A percentile compares a stretch with the other conserved stretches of the same genome.
Evolutionary conservation across 2,888 invertebrate species (phyloP).

Genomic region (Catocala sponsa): DNA sequence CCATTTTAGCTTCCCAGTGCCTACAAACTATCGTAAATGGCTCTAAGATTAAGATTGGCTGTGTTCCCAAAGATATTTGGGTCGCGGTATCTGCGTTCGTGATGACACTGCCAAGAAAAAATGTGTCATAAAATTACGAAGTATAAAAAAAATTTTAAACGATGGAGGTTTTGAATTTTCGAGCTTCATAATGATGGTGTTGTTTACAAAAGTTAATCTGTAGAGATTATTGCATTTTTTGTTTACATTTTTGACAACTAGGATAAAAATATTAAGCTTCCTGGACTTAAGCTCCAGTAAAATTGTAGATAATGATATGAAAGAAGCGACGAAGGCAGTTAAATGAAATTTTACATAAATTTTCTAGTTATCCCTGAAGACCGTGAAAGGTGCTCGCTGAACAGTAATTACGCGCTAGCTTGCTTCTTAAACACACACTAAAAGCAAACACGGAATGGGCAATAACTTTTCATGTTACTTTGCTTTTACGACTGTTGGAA

Average conservation of each 20-base stretch:
- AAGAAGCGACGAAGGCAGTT: neutral
- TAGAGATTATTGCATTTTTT: conserved; percentile 8
- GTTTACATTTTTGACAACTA: conserved; percentile 3
- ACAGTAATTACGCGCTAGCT: conserved; percentile 44
- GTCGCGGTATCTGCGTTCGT: conserved; percentile 33
- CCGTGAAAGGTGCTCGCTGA: conserved; percentile 29
- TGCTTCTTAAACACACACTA: conserved; percentile 59
- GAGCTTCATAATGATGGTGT: conserved; percentile 10
- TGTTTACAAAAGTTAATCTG: conserved; percentile 16
- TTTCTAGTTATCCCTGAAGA: conserved; percentile 30
- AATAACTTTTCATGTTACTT: conserved; percentile 52
- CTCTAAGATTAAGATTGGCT: conserved; percentile 52
- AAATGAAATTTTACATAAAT: conserved; percentile 19
- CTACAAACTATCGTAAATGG: conserved; percentile 48
- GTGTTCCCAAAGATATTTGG: conserved; percentile 48
- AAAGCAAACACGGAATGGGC: conserved; percentile 53
- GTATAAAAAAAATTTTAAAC: conserved; percentile 29
- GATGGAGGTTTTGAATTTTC: conserved; percentile 9
- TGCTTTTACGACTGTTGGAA: conserved; percentile 47
- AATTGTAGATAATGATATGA: neutral
- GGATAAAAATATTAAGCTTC: neutral
- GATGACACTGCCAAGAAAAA: conserved; percentile 50
- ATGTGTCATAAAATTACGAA: conserved; percentile 37
- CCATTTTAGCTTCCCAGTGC: conserved; percentile 57
- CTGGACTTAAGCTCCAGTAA: neutral